Evolutionary conservation across 2,797 vertebrate genomes (phyloP), one percentile per base, ranked within the genome.

Genomic region (Platyrinchus mystaceus): DNA sequence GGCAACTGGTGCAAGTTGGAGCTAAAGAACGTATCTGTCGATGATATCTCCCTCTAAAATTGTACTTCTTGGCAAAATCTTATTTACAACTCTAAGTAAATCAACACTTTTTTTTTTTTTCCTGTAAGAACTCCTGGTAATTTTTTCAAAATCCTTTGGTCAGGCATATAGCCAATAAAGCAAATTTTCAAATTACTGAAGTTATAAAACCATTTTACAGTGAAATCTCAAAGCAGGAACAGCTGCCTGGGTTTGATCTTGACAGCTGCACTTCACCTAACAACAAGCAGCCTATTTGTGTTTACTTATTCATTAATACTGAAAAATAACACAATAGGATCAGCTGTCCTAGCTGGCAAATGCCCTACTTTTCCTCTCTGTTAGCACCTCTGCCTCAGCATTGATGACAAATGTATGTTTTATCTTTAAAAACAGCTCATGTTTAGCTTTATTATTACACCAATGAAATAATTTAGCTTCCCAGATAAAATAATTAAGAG

Each of bases 221-320:
- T 66, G 39, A 91, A 66, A 69, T 92, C 83, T 78, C 44, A 46
- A 88, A 76, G 43, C 28, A 66, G 59, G 52, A 95, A 44, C 47
- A 84, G 58, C 53, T 92, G 76, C 77, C 58, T 67, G 60, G 49
- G 53, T 43, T 87, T 71, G 36, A 14, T 64, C 88, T 86, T 92
- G 89, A 89, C 75, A 94, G 66, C 76, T 92, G 90, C 59, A 79
- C 46, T 90, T 87, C 66, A 78, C 55, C 32, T 91, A 64, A 79
- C n/a, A 89, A 88, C 27, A 62, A 90, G 79, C 10, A 87, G 71
- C 46, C 62, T 79, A 36, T 95, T 94, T 84, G 80, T 91, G 73
- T 95, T 92, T 89, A 86, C 70, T 86, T 94, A 59, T 63, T 95
- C 85, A 89, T 93, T 93, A 84, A 94, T 90, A 91, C 50, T 87